Base-by-base conservation (phyloP, 2,888 invertebrate genomes). In the Drosophila tanythrix region DNA sequence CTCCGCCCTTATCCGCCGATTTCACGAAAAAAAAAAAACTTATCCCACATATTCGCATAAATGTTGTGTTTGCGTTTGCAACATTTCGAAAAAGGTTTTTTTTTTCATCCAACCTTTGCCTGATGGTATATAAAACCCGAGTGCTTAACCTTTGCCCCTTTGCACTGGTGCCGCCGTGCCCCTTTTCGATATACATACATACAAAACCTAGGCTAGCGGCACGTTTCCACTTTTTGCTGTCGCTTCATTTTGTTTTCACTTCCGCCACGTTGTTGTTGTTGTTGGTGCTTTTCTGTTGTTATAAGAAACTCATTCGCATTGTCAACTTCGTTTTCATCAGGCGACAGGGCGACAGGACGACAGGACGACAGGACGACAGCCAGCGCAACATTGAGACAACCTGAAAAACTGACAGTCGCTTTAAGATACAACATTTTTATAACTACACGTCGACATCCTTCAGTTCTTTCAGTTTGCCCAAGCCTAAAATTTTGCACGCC, bases 251-350 rank as follows among this genome's bases (percentile, higher is more conserved):
- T 90, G 83, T 88, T 83, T 78, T 80, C 78, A 73, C 74, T 69
- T 70, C 66, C 52, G 58, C n/a, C 52, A 59, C 56, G 48, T 65
- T 73, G 21, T 62, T 50, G 36, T 58, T 62, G 51, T 52, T 55
- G 50, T 55, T 72, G 70, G 52, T 52, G 62, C 58, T 62, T 52
- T 36, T 50, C 64, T 76, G 75, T 79, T 84, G 76, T 81, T 81
- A 89, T 86, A 88, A 90, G 85, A 89, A 85, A 85, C 85, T 89
- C 85, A 89, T 85, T 85, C 89, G 82, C 73, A 85, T 89, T 85
- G 85, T 89, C 85, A 85, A 85, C 79, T 85, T 88, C 89, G 89
- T 89, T 89, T 89, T 88, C 85, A 84, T 84, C 84, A 87, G 89
- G 71, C 65, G 79, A 79, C 84, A 77, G 38, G 53, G 2, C 33